Evolutionary conservation across 2,888 invertebrate species (phyloP), one percentile per base, ranked within the genome.

Genomic region (Cerceris ruficornis): DNA sequence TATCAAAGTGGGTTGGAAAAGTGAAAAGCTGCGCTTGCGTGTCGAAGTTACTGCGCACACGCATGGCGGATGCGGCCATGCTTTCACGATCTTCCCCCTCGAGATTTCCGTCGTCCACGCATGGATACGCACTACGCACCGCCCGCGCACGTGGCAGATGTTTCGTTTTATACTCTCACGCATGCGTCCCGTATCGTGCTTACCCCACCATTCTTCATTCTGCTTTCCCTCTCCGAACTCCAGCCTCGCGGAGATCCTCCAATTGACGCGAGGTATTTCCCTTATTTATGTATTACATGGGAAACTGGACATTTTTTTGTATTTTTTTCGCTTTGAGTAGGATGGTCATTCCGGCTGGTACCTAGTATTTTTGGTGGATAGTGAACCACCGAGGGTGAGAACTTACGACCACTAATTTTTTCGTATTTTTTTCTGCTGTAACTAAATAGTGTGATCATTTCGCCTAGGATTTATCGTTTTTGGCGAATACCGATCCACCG

Each of bases 121-220:
- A 83, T 75, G 85, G 80, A 72, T 72, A 87, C 87, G 83, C 83
- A 82, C 79, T 77, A 64, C 73, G 87, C 82, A 71, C 84, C 88
- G 84, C 88, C 87, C 88, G 87, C 88, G 88, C 89, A 89, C 88
- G 86, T 86, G 87, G 85, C 89, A 90, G 88, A 90, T 90, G 89
- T 87, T 88, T 82, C 73, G 66, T 83, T 84, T 86, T 84, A 83
- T 70, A 70, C 69, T 57, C 64, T 80, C 79, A 88, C 88, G 89
- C 89, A 87, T 87, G 86, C 88, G 86, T 86, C 58, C 65, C 59
- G 57, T 55, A 57, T 59, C 62, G 41, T 15, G 7, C 15, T 60
- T 17, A 49, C 68, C 73, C 77, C 69, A 70, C 81, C 73, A 58
- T 54, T 61, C 67, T 13, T 61, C 49, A 60, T 62, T 54, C 68